Percentiles rank a stretch among this genome's conserved stretches.
phyloP scores from a whole-genome alignment of 2,888 invertebrate species.

The Agriopis marginaria region DNA sequence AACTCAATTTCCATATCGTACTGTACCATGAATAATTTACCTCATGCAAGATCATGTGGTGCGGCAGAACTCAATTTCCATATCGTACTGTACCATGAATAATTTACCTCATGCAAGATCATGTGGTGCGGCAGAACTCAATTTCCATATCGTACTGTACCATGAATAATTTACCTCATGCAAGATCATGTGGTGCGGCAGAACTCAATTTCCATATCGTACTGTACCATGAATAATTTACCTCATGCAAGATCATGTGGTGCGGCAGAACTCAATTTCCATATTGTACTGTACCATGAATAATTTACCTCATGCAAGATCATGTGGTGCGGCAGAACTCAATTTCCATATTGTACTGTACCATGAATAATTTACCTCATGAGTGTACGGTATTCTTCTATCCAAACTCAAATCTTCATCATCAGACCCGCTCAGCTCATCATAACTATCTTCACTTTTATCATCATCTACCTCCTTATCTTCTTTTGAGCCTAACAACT shows the following conservation, averaged over 20 bases:
- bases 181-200: too few species aligned
- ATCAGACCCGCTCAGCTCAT: slow-evolving; percentile 81
- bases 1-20: neutral
- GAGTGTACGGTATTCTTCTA: slow-evolving; percentile 90
- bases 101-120: slow-evolving; percentile 90
- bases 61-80: too few species aligned
- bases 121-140: too few species aligned
- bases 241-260: too few species aligned
- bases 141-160: neutral
- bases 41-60: too few species aligned
- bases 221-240: slow-evolving; percentile 57
- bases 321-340: too few species aligned
- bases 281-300: neutral
- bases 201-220: too few species aligned
- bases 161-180: slow-evolving; percentile 87
- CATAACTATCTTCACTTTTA: slow-evolving; percentile 73
- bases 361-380: slow-evolving; percentile 85
- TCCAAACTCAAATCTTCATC: slow-evolving; percentile 80
- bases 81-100: neutral
- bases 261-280: too few species aligned
- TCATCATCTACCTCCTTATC: slow-evolving; percentile 50
- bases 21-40: slow-evolving; percentile 66
- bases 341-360: neutral
- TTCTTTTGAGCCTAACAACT: slow-evolving; percentile 37
- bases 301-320: slow-evolving; percentile 89